Evolutionary conservation across 2,113 vertebrate species (phyloP).

Genomic region (Trogon surrucura): DNA sequence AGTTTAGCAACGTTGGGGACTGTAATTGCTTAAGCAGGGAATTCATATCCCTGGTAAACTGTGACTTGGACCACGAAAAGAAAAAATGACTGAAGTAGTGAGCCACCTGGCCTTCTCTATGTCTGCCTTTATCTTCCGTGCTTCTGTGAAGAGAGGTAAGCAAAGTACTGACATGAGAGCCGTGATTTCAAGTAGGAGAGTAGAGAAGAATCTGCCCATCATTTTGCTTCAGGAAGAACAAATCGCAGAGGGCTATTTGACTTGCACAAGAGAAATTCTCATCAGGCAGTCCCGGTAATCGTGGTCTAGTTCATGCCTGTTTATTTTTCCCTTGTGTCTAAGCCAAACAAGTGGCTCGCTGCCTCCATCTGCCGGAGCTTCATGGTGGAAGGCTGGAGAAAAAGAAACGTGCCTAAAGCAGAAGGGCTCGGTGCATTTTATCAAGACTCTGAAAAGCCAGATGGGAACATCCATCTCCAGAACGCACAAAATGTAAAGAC

Average conservation of each 20-base stretch:
- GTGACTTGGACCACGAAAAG: not conserved
- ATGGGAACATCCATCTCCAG: not conserved
- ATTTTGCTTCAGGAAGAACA: not conserved
- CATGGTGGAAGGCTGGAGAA: rapidly evolving
- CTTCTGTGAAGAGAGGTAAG: not conserved
- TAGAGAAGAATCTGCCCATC: not conserved
- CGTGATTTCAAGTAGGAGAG: not conserved
- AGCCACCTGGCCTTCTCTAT: not conserved
- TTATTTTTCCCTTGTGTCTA: not conserved
- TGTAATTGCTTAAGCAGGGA: not conserved
- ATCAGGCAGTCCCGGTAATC: not conserved
- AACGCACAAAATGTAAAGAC: not conserved
- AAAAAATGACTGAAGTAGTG: not conserved
- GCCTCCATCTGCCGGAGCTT: conserved; percentile 36
- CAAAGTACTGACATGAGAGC: not conserved
- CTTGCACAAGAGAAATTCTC: not conserved
- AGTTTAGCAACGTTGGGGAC: not conserved
- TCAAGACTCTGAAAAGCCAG: not conserved
- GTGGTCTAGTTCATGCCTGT: not conserved
- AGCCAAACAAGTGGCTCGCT: not conserved
- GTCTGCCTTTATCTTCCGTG: no score
- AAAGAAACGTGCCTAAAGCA: not conserved
- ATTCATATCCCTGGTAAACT: not conserved
- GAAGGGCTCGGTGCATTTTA: not conserved
- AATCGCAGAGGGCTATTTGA: not conserved